Base-by-base conservation (phyloP, 2,888 invertebrate species). In the Ochropleura plecta region DNA sequence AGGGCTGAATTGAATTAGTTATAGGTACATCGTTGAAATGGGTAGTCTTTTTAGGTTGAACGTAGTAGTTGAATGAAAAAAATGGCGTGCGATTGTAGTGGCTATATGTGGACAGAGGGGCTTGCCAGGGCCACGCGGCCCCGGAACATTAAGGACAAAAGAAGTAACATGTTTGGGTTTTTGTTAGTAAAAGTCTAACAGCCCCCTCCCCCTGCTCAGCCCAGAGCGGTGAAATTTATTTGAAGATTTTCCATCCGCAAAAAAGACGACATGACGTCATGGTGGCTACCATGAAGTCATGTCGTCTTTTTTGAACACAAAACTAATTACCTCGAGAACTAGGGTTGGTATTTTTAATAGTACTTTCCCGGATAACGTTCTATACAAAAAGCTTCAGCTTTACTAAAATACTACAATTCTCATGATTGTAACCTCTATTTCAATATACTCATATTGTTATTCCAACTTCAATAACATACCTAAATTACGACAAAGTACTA, bases 1-100 rank as follows among this genome's bases (percentile, higher is more conserved):
- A 14, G 40, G 46, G n/a, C 59, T 12, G 51, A 51, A 78, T 44
- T 55, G 49, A 62, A 55, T 57, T 46, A 63, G n/a, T n/a, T 42
- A 5, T 30, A 18, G 10, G 16, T 53, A 40, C 46, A 55, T 5
- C 14, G 42, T 76, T 20, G n/a, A 40, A 46, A 49, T 3, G 8
- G 59, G 59, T 40, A 18, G 5, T 5, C 8, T 40, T 40, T 40
- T 18, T 18, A 40, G 18, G 5, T 12, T 55, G 0, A 0, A 3
- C 12, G 20, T 53, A 53, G 51, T n/a, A n/a, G 8, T 53, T 20
- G 1, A 55, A 55, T 3, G 20, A 55, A 6, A 12, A 55, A n/a
- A 55, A 20, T 20, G 6, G 12, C 55, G 10, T 20, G 53, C 12
- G 1, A 12, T 5, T 55, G 10, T 10, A 10, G 20, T 20, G 20